Percentiles rank a stretch among this genome's conserved stretches.
These are phyloP conservation scores for Helicoverpa zea DNA, from an alignment of 1,140 invertebrate genomes.

Conservation along the genomic window DNA sequence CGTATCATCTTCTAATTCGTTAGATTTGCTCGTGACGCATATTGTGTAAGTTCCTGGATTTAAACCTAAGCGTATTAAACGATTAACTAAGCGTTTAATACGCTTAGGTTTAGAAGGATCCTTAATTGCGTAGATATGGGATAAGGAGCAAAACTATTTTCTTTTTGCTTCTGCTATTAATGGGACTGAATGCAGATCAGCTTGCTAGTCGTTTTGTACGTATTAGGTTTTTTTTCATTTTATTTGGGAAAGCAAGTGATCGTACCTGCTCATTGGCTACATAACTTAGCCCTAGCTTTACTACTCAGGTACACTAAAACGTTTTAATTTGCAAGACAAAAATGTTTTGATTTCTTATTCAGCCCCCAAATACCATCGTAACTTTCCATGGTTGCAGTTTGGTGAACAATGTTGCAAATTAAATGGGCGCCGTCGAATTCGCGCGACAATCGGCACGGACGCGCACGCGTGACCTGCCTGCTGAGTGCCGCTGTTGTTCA, in stretches of 20 bases:
- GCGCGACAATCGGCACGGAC: constrained; percentile 66
- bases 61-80: not conserved
- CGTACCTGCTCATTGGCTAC: too few relatives aligned
- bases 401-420: constrained; percentile 77
- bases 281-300: too few relatives aligned
- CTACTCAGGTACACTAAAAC: not conserved
- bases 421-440: constrained; percentile 69
- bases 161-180: too few relatives aligned
- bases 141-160: too few relatives aligned
- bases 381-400: constrained; percentile 73
- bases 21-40: constrained; percentile 33
- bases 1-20: constrained; percentile 42
- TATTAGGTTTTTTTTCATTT: not conserved
- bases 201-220: too few relatives aligned
- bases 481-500: constrained; percentile 44
- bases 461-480: constrained; percentile 64
- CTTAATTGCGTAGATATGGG: too few relatives aligned
- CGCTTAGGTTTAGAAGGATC: not conserved
- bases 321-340: constrained; percentile 47
- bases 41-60: not conserved
- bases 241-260: not conserved
- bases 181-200: too few relatives aligned
- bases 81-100: not conserved
- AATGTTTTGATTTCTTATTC: constrained; percentile 61
- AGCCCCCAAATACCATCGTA: constrained; percentile 58